Evolutionary conservation across 2,113 vertebrate genomes (phyloP).

Genomic region (Eurystomus gularis): DNA sequence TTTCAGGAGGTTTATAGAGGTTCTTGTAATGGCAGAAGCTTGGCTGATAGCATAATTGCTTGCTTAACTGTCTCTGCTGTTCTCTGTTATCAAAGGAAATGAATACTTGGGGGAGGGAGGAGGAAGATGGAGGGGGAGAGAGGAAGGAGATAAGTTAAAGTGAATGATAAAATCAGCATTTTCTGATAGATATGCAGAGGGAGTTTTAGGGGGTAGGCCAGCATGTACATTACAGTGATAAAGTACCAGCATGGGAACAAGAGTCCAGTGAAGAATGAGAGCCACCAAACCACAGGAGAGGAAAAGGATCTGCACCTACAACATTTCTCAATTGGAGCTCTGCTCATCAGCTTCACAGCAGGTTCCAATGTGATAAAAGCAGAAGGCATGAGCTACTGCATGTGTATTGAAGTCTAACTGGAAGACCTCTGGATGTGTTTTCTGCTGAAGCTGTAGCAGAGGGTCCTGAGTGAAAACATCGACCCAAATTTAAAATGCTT

Average conservation of each 20-base stretch:
- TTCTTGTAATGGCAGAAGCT: not conserved
- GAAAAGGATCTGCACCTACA: not conserved
- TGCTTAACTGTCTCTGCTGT: not conserved
- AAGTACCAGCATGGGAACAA: not conserved
- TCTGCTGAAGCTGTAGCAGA: not conserved
- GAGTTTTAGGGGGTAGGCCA: not conserved
- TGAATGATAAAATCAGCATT: not conserved
- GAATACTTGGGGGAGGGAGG: not conserved
- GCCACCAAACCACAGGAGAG: not conserved
- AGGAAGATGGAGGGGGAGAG: not conserved
- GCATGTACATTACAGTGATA: not conserved
- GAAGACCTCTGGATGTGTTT: not conserved
- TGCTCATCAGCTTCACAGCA: not conserved
- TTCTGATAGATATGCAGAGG: not conserved
- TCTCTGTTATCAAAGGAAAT: not conserved
- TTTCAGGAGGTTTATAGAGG: not conserved
- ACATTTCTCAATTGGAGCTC: not conserved
- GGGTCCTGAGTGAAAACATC: not conserved
- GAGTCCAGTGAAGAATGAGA: not conserved
- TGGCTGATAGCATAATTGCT: not conserved
- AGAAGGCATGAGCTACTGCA: not conserved
- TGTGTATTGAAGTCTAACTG: not conserved
- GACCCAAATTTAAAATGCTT: not conserved
- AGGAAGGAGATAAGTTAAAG: not conserved
- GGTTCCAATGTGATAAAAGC: not conserved